These are phyloP conservation scores for Brachyrhaphis roseni DNA, from an alignment of 2,797 vertebrate species.

Conservation along the genomic window DNA sequence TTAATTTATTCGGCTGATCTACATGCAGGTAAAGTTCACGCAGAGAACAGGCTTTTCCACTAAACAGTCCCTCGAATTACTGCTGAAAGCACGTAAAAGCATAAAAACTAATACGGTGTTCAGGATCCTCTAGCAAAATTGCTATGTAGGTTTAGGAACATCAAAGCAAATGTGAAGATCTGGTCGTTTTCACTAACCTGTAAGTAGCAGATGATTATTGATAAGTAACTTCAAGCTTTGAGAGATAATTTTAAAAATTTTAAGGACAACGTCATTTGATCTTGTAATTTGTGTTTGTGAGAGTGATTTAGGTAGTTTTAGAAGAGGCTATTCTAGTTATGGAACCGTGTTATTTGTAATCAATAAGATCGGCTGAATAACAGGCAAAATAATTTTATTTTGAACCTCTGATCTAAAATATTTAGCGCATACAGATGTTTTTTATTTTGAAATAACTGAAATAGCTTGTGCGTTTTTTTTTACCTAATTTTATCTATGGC, in stretches of 20 bases:
- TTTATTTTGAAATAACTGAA: background rate
- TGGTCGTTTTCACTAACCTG: background rate
- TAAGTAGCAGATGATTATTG: background rate
- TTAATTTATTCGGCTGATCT: slow-evolving; percentile 31
- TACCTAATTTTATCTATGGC: background rate
- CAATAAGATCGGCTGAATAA: background rate
- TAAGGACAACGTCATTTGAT: background rate
- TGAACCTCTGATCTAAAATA: background rate
- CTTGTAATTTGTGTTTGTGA: background rate
- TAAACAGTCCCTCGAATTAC: slow-evolving; percentile 11
- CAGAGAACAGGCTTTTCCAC: slow-evolving; percentile 1
- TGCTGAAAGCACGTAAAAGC: slow-evolving; percentile 9
- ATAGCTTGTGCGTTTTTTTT: background rate
- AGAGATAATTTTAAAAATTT: background rate
- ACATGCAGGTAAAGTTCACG: slow-evolving; percentile 27
- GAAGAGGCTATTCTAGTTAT: background rate
- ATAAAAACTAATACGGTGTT: background rate
- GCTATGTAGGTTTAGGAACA: background rate
- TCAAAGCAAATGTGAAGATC: slow-evolving; percentile 5
- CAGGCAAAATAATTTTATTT: background rate
- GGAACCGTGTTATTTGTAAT: background rate
- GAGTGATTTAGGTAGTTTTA: background rate
- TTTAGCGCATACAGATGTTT: background rate
- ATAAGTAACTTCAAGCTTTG: background rate
- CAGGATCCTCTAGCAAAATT: background rate